phyloP scores from a whole-genome alignment of 2,888 invertebrate genomes.

The Dasysyrphus albostriatus region DNA sequence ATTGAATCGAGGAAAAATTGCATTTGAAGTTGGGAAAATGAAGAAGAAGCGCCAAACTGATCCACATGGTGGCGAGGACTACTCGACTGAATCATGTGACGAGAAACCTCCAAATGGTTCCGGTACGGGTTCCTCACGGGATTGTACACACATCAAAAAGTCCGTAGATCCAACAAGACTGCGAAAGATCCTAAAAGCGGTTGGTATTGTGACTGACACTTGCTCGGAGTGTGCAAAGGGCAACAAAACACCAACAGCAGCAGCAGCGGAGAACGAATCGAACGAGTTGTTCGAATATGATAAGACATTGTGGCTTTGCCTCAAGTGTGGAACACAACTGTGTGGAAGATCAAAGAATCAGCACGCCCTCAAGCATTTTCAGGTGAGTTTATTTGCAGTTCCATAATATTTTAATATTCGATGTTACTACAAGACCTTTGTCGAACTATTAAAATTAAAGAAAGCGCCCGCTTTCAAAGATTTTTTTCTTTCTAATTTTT shows the following conservation, averaged over 20 bases:
- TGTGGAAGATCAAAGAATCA: slow-evolving; percentile 89
- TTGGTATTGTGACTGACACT: slow-evolving; percentile 85
- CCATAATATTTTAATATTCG: neutral
- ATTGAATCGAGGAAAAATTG: slow-evolving; percentile 31
- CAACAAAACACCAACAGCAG: slow-evolving; percentile 82
- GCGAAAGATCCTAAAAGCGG: slow-evolving; percentile 85
- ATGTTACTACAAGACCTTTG: neutral
- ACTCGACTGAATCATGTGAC: slow-evolving; percentile 89
- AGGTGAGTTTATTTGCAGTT: slow-evolving; percentile 79
- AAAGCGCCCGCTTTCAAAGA: too few species aligned
- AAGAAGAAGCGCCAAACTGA: slow-evolving; percentile 90
- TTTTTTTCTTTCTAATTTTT: too few species aligned
- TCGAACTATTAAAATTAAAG: too few species aligned
- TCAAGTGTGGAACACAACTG: slow-evolving; percentile 91
- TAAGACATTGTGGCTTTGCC: slow-evolving; percentile 89
- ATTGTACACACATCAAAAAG: slow-evolving; percentile 89
- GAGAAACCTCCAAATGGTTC: slow-evolving; percentile 85
- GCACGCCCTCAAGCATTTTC: slow-evolving; percentile 90
- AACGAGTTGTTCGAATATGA: slow-evolving; percentile 84
- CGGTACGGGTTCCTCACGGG: slow-evolving; percentile 79
- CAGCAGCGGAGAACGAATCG: slow-evolving; percentile 76
- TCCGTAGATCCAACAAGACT: slow-evolving; percentile 87
- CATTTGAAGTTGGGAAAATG: slow-evolving; percentile 81
- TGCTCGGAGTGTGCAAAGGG: slow-evolving; percentile 86
- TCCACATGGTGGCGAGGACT: slow-evolving; percentile 87